Evolutionary conservation across 2,113 vertebrate species (phyloP), one percentile per base, ranked within the genome.

Genomic region (Seriola aureovittata): DNA sequence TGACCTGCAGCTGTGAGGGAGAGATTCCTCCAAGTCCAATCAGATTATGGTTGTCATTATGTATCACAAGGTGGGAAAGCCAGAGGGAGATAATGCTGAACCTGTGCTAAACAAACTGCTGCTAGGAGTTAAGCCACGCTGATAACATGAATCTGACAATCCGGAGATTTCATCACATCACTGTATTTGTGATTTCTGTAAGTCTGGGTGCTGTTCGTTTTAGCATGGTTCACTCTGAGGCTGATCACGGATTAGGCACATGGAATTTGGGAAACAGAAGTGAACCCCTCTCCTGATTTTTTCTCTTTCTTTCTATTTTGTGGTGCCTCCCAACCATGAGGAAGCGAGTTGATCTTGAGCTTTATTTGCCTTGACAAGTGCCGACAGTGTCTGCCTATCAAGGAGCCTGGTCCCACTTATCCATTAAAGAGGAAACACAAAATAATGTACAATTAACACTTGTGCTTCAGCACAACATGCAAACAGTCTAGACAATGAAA

Each of bases 31-130:
- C 71, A 75, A 42, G 64, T 73, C 66, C 80, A 69, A 48, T 88
- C 70, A 90, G 87, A 93, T 90, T 86, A 77, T 7, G 10, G 72
- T 79, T 85, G 75, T 85, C 80, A 80, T 72, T 74, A 32, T 64
- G 65, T 62, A 85, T 83, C 68, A 81, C 50, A 85, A 78, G 36
- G 68, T 29, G 48, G 54, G 34, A 70, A 69, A 70, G 38, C 50
- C 13, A n/a, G 38, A 14, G 59, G 23, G 25, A 85, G 46, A 82
- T 25, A 3, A 44, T 21, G 65, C 25, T 57, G 40, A 76, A 72
- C 57, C 8, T 46, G 36, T 23, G 32, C 58, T 83, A 32, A 80
- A 8, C 16, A 63, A 71, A 74, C 63, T 64, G 62, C 64, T 50
- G 59, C 70, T 55, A 34, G 34, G 58, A 78, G 23, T 21, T 64